Evolutionary conservation across 2,888 invertebrate species (phyloP).

Genomic region (Acrobasis repandana): DNA sequence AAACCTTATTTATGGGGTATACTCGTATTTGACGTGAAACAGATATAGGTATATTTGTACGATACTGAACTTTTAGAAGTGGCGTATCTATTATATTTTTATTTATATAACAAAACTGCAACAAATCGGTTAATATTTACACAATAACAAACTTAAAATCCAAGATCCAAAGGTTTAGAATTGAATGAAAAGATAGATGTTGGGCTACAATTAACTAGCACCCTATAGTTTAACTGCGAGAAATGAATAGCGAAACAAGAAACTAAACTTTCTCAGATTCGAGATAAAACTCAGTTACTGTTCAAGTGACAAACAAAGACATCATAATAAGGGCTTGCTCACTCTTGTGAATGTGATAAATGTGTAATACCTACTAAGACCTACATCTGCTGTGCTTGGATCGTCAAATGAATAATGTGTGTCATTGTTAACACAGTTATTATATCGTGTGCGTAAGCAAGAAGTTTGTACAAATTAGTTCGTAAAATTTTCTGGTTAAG

Average conservation of each 20-base stretch:
- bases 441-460: no score
- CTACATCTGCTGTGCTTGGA: neutral
- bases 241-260: conserved; percentile 42
- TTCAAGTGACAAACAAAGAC: conserved; percentile 45
- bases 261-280: conserved; percentile 53
- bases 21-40: no score
- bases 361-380: neutral
- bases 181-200: conserved; percentile 30
- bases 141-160: conserved; percentile 1
- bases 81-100: neutral
- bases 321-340: conserved; percentile 37
- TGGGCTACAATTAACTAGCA: conserved; percentile 44
- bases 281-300: conserved; percentile 38
- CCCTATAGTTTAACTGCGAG: conserved; percentile 45
- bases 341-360: neutral
- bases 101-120: neutral
- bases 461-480: no score
- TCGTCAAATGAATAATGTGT: no score
- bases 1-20: no score
- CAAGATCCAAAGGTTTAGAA: neutral
- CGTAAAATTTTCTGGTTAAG: no score
- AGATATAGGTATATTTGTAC: no score
- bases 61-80: neutral
- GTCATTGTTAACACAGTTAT: no score
- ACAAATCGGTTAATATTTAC: conserved; percentile 15